Evolutionary conservation across 2,888 invertebrate species (phyloP), one percentile per base, ranked within the genome.

Genomic region (Caenorhabditis virilis): DNA sequence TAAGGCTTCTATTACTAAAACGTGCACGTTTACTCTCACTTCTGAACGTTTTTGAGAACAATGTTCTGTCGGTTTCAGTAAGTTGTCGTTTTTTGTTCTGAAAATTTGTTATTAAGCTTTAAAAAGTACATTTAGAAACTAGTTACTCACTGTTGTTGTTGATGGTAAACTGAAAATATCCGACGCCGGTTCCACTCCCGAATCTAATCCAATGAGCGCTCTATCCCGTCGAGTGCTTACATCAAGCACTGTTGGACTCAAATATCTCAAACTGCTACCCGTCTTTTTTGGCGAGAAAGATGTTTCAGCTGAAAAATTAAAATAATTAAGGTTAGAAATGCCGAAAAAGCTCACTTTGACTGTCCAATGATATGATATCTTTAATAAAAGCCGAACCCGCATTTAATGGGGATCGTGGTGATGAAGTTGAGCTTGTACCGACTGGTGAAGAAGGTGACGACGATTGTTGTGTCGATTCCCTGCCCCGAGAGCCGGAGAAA

Each of bases 51-150:
- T 45, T 46, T 13, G 58, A 53, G 18, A 60, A 38, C 22, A 36
- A n/a, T 9, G 47, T 45, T 23, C 39, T 45, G 27, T 65, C 64
- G 16, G 50, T 27, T 35, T 61, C 66, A 2, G 66, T 66, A 13
- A 66, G n/a, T 38, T 66, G 66, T 13, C 66, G 52, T 20, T 66
- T 66, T 9, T 60, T 42, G 27, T 25, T 56, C 65, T 65, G 42
- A 33, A 60, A 30, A 23, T 42, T 33, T 41, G 20, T 4, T 25
- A 45, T n/a, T n/a, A n/a, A n/a, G n/a, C n/a, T n/a, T n/a, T n/a
- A n/a, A n/a, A n/a, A n/a, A n/a, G n/a, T n/a, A n/a, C n/a, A n/a
- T n/a, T 16, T n/a, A 25, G 15, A 36, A 36, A 36, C 7, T 16
- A 43, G n/a, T 39, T 42, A 45, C 45, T 53, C 26, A 63, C 57